A percentile compares a stretch with the other conserved stretches of the same genome.
These are phyloP conservation scores for Rana temporaria DNA, from an alignment of 2,113 vertebrate genomes.

Conservation along the genomic window DNA sequence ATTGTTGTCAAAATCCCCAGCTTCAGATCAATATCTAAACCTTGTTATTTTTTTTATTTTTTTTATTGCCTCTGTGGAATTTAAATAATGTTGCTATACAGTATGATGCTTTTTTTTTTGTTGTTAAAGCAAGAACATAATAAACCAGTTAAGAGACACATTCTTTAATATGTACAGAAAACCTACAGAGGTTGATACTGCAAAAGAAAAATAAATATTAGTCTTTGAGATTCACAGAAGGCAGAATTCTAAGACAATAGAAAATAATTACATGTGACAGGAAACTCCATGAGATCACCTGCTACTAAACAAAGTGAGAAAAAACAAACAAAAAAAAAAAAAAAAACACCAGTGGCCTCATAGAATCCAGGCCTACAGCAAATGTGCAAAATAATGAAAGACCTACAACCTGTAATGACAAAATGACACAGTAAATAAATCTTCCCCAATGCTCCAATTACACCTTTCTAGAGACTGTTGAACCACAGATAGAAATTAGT, in stretches of 20 bases:
- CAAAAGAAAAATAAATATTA: not conserved
- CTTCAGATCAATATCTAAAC: too few relatives aligned
- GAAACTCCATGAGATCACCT: slow-evolving; percentile 10
- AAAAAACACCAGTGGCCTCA: not conserved
- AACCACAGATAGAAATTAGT: slow-evolving; percentile 10
- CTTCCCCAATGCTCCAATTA: slow-evolving; percentile 5
- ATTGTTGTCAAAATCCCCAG: too few relatives aligned
- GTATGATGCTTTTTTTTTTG: too few relatives aligned
- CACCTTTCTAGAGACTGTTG: slow-evolving; percentile 4
- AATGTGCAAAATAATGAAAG: slow-evolving; percentile 23
- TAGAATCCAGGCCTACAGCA: not conserved
- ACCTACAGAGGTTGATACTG: not conserved
- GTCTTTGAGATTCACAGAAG: not conserved
- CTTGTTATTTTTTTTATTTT: too few relatives aligned
- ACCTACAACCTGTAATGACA: slow-evolving; percentile 17
- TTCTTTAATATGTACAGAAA: too few relatives aligned
- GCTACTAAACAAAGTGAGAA: not conserved
- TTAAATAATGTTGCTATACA: too few relatives aligned
- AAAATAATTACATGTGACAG: slow-evolving; percentile 16
- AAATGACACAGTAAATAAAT: slow-evolving; percentile 20
- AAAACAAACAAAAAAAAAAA: too few relatives aligned
- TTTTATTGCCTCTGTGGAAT: too few relatives aligned
- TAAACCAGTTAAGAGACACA: too few relatives aligned
- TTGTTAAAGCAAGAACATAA: too few relatives aligned
- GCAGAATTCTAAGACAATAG: not conserved